A percentile compares a stretch with the other conserved stretches of the same genome.
phyloP scores from a whole-genome alignment of 2,888 invertebrate genomes.

The Macaria notata region DNA sequence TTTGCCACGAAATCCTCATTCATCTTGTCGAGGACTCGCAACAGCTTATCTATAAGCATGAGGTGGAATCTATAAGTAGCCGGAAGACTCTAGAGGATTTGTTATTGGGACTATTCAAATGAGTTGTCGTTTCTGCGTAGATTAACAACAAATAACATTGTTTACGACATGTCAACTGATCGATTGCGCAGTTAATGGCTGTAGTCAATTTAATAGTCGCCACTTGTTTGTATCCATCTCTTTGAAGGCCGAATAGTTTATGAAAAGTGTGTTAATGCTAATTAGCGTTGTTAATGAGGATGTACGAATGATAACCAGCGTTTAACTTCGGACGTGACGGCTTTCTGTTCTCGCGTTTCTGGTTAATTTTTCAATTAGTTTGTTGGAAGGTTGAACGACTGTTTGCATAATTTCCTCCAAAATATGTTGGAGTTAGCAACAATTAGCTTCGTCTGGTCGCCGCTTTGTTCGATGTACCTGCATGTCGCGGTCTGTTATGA shows the following conservation, averaged over 20 bases:
- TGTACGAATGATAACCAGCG: slow-evolving; percentile 49
- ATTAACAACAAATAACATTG: slow-evolving; percentile 9
- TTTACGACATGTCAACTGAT: slow-evolving; percentile 3
- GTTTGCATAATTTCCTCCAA: slow-evolving; percentile 20
- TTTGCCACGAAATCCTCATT: slow-evolving; percentile 36
- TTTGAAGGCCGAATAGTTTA: slow-evolving; percentile 59
- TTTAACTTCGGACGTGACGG: slow-evolving; percentile 41
- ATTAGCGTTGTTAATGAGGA: slow-evolving; percentile 70
- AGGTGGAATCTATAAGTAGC: neutral
- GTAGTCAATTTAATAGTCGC: slow-evolving; percentile 11
- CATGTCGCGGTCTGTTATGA: neutral
- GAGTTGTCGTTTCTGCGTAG: slow-evolving; percentile 6
- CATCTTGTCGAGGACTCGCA: slow-evolving; percentile 46
- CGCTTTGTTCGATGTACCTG: slow-evolving; percentile 2
- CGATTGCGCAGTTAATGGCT: slow-evolving; percentile 11
- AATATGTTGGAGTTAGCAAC: neutral
- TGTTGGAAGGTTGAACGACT: slow-evolving; percentile 15
- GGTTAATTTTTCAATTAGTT: slow-evolving; percentile 29
- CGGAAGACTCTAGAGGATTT: neutral
- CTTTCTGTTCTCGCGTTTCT: slow-evolving; percentile 34
- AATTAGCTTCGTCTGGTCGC: slow-evolving; percentile 9
- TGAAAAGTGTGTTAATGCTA: slow-evolving; percentile 59
- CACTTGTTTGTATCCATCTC: slow-evolving; percentile 15
- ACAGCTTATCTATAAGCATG: slow-evolving; percentile 46
- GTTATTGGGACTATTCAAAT: slow-evolving; percentile 15